Evolutionary conservation across 2,797 vertebrate species (phyloP).

Genomic region (Peromyscus eremicus): DNA sequence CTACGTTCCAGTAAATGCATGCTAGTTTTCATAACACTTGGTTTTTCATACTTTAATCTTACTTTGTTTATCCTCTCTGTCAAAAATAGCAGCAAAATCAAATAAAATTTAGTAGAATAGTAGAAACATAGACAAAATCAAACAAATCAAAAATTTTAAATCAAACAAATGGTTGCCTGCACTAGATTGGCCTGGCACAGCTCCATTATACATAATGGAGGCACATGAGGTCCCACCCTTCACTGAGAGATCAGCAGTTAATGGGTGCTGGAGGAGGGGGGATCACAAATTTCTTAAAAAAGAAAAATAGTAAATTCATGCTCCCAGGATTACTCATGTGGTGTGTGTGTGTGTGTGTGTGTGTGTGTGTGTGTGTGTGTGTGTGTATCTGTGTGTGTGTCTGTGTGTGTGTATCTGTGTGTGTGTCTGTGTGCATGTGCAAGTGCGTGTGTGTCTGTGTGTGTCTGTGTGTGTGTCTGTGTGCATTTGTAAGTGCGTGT

Average conservation of each 20-base stretch:
- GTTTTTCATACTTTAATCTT: slow-evolving; percentile 33
- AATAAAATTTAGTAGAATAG: slow-evolving; percentile 7
- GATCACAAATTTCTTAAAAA: background rate
- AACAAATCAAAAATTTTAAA: background rate
- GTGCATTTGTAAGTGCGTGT: no score
- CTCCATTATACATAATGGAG: no score
- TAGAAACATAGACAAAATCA: background rate
- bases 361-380: background rate
- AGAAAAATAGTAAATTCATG: background rate
- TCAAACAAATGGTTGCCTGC: background rate
- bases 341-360: background rate
- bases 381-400: background rate
- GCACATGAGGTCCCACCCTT: no score
- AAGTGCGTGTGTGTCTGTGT: no score
- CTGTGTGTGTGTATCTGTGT: no score
- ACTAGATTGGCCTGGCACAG: background rate
- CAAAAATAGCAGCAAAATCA: background rate
- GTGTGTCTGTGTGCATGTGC: no score
- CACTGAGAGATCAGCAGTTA: background rate
- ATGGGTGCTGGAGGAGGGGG: background rate
- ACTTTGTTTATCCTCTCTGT: background rate
- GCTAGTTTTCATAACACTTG: background rate
- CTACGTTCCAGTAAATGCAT: background rate
- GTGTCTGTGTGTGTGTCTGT: no score
- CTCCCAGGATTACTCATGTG: no score